These are phyloP conservation scores for Heteromormyrus szaboi DNA, from an alignment of 2,797 vertebrate genomes.

Conservation along the genomic window DNA sequence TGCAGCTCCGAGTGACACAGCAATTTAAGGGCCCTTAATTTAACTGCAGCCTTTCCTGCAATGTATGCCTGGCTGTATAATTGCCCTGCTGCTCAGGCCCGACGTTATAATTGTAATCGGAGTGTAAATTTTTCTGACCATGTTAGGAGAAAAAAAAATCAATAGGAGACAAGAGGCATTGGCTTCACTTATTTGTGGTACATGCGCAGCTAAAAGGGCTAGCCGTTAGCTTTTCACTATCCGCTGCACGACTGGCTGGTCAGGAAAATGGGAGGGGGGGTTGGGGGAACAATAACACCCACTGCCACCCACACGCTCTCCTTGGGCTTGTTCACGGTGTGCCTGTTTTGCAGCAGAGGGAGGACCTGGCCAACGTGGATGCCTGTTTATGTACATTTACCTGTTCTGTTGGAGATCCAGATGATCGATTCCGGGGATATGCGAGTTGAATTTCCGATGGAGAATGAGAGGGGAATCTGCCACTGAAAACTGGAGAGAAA, in stretches of 20 bases:
- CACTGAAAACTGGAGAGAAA: slow-evolving; percentile 75
- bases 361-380: not conserved
- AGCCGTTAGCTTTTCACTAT: slow-evolving; percentile 5
- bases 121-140: slow-evolving; percentile 13
- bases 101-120: slow-evolving; percentile 16
- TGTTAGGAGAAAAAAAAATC: slow-evolving; percentile 19
- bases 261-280: not conserved
- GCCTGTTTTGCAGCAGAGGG: not conserved
- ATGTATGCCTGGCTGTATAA: not conserved
- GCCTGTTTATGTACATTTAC: slow-evolving; percentile 52
- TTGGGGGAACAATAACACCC: not conserved
- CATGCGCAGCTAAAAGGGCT: slow-evolving; percentile 10
- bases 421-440: slow-evolving; percentile 81
- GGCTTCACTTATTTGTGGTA: slow-evolving; percentile 18
- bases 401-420: slow-evolving; percentile 95
- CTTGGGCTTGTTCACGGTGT: not conserved
- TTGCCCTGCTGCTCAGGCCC: slow-evolving; percentile 5
- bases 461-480: slow-evolving; percentile 89
- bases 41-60: not conserved
- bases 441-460: slow-evolving; percentile 80
- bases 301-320: not conserved
- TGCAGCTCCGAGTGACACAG: not conserved
- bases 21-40: slow-evolving; percentile 15
- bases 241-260: not conserved
- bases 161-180: slow-evolving; percentile 19